Conservation (phyloP, 1,140 invertebrate genomes). For the Harlomillsia oculata region DNA sequence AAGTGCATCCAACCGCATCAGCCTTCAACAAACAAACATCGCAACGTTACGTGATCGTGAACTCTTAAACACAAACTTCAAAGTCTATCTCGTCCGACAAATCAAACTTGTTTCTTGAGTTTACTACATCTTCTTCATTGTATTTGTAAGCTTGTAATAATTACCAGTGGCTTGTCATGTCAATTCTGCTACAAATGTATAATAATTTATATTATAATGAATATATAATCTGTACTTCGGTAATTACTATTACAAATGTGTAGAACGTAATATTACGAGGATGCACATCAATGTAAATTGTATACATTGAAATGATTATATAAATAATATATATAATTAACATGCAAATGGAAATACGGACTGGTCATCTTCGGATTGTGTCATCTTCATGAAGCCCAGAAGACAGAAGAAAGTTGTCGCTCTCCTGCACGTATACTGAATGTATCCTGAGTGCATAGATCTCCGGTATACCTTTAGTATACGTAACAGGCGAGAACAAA, state of each 20-base stretch:
- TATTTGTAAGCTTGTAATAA: too few relatives aligned
- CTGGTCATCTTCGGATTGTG: not conserved
- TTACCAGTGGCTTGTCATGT: too few relatives aligned
- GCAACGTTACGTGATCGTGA: not conserved
- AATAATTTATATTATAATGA: too few relatives aligned
- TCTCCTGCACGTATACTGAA: slow-evolving; percentile 95
- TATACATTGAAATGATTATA: not conserved
- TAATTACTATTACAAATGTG: not conserved
- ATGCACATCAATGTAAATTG: not conserved
- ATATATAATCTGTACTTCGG: too few relatives aligned
- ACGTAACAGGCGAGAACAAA: slow-evolving; percentile 93
- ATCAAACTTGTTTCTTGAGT: not conserved
- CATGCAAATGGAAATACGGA: not conserved
- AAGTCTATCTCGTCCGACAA: not conserved
- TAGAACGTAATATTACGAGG: not conserved
- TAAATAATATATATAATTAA: not conserved
- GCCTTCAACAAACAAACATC: not conserved
- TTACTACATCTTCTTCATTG: not conserved
- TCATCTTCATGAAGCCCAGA: not conserved
- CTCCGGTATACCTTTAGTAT: slow-evolving; percentile 99
- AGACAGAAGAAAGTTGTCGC: slow-evolving; percentile 22
- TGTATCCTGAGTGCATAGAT: slow-evolving; percentile 92
- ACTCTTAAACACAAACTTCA: too few relatives aligned
- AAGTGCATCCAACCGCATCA: not conserved
- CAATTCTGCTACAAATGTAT: too few relatives aligned